Conservation (phyloP, 2,797 vertebrate genomes). For the Ara ararauna region DNA sequence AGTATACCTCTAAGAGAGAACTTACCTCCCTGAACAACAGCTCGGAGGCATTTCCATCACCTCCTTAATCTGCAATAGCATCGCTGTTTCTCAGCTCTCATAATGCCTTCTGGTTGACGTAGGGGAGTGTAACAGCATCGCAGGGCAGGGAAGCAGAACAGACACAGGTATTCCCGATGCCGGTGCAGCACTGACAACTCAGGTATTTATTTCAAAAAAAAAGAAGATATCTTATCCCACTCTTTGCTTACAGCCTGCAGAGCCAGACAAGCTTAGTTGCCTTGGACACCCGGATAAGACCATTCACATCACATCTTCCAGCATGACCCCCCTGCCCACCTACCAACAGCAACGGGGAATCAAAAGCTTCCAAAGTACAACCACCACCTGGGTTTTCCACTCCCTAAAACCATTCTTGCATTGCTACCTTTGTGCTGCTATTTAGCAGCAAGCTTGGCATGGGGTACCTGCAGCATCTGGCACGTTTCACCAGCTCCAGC, state of each 20-base stretch:
- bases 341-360: background rate
- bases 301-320: background rate
- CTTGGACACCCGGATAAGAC: conserved; percentile 47
- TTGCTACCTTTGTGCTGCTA: background rate
- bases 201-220: background rate
- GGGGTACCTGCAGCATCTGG: background rate
- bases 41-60: conserved; percentile 17
- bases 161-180: background rate
- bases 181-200: background rate
- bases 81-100: background rate
- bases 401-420: background rate
- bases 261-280: conserved; percentile 2
- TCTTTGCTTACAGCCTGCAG: background rate
- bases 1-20: background rate
- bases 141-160: conserved; percentile 1
- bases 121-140: accelerated
- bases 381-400: background rate
- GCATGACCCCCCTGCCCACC: background rate
- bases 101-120: background rate
- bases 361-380: background rate
- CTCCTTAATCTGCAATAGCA: conserved; percentile 9
- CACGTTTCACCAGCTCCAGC: background rate
- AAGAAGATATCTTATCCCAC: background rate
- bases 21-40: background rate
- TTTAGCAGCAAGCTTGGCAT: background rate